These are phyloP conservation scores for Ctenopoma multispine DNA, from an alignment of 2,797 vertebrate genomes.

Conservation along the genomic window DNA sequence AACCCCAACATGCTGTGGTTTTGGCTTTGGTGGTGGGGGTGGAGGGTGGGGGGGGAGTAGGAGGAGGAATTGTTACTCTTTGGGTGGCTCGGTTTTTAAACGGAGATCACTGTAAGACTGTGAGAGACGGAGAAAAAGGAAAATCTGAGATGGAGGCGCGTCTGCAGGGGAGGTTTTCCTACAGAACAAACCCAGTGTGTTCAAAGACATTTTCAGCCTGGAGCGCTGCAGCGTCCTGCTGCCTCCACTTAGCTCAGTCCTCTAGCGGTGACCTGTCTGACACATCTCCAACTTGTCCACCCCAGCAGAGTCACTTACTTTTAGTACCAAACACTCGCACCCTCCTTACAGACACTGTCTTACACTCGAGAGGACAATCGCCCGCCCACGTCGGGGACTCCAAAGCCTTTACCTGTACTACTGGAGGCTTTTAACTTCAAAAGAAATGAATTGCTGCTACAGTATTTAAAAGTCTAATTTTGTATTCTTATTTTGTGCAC, in stretches of 20 bases:
- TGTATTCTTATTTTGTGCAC: conserved; percentile 89
- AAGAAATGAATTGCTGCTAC: conserved; percentile 86
- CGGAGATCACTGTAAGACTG: conserved; percentile 50
- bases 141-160: conserved; percentile 27
- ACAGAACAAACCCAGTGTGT: conserved; percentile 36
- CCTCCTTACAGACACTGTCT: conserved; percentile 65
- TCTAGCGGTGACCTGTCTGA: conserved; percentile 47
- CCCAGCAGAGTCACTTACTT: conserved; percentile 30
- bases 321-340: conserved; percentile 67
- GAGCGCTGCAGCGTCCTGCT: conserved; percentile 68
- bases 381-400: conserved; percentile 69
- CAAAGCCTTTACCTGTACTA: conserved; percentile 75
- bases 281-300: conserved; percentile 61
- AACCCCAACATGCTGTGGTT: conserved; percentile 51
- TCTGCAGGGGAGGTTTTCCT: conserved; percentile 40
- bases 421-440: conserved; percentile 82
- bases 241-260: conserved; percentile 47
- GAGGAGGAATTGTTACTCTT: conserved; percentile 57
- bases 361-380: conserved; percentile 81
- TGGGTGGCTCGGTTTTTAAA: conserved; percentile 49
- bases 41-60: background rate
- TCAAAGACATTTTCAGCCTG: conserved; percentile 57
- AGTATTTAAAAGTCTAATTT: conserved; percentile 89
- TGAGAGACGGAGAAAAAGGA: conserved; percentile 14
- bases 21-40: conserved; percentile 28